Conservation (phyloP, 2,888 invertebrate genomes). For the Reticulitermes lucifugus region DNA sequence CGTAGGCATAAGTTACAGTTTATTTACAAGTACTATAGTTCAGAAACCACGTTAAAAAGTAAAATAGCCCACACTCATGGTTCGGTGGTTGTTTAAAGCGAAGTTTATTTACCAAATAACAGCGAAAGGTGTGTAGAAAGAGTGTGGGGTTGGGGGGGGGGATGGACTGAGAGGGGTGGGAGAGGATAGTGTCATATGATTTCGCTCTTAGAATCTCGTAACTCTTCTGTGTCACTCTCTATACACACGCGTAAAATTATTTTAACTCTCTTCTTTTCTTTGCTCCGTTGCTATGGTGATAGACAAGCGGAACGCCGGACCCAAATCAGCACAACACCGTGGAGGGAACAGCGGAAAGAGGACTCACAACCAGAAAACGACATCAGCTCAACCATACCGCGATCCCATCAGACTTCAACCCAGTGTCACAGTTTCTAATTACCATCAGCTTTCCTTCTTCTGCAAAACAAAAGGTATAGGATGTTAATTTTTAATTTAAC, state of each 20-base stretch:
- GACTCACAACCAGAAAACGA: conserved; percentile 33
- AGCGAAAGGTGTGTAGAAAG: not conserved
- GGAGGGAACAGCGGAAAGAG: conserved; percentile 15
- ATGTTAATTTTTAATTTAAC: too few species aligned
- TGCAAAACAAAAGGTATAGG: too few species aligned
- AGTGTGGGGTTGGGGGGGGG: too few species aligned
- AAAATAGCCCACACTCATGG: conserved; percentile 8
- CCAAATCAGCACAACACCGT: conserved; percentile 38
- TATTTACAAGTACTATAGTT: not conserved
- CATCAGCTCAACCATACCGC: conserved; percentile 7
- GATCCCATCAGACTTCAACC: not conserved
- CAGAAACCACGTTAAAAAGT: not conserved
- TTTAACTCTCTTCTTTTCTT: not conserved
- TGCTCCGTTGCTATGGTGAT: conserved; percentile 27
- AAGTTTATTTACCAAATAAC: conserved; percentile 32
- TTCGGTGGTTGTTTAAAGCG: conserved; percentile 24
- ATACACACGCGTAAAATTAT: too few species aligned
- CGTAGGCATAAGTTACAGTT: not conserved
- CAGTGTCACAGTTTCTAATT: conserved; percentile 32
- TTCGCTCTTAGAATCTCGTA: too few species aligned
- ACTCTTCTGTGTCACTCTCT: too few species aligned
- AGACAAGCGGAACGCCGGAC: conserved; percentile 38
- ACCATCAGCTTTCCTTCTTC: too few species aligned
- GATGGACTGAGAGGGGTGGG: too few species aligned
- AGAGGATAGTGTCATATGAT: too few species aligned